phyloP scores from a whole-genome alignment of 2,113 vertebrate genomes.

The Cnemophilus loriae region DNA sequence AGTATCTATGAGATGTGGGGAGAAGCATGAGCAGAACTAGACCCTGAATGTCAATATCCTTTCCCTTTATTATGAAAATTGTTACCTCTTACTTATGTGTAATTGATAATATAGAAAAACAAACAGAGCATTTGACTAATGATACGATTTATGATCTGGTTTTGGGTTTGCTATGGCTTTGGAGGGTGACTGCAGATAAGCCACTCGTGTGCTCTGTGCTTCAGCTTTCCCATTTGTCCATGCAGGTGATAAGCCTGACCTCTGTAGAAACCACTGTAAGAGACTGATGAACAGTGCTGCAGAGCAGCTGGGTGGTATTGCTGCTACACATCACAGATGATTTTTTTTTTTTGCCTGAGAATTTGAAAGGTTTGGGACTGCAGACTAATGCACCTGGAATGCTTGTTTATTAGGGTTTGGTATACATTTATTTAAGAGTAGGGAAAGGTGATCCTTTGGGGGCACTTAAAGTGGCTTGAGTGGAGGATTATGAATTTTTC shows the following conservation, averaged over 20 bases:
- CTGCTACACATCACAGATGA: not conserved
- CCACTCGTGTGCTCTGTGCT: not conserved
- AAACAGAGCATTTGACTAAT: not conserved
- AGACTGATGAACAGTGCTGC: not conserved
- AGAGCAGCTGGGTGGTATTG: not conserved
- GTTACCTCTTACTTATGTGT: not conserved
- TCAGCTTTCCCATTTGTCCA: not conserved
- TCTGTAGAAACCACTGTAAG: not conserved
- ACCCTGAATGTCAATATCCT: not conserved
- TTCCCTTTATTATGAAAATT: not conserved
- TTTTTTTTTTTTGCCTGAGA: not conserved
- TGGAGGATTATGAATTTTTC: not conserved
- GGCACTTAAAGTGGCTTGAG: not conserved
- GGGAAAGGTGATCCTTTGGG: not conserved
- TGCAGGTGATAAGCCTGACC: not conserved
- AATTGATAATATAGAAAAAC: fast-evolving
- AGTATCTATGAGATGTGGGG: not conserved
- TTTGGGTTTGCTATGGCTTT: not conserved
- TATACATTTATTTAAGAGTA: not conserved
- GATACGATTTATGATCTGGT: not conserved
- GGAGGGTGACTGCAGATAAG: not conserved
- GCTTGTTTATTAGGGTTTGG: not conserved
- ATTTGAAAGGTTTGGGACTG: not conserved
- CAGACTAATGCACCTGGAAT: not conserved
- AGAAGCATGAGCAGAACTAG: not conserved